Evolutionary conservation across 2,113 vertebrate genomes (phyloP).

Genomic region (Chloroceryle aenea): DNA sequence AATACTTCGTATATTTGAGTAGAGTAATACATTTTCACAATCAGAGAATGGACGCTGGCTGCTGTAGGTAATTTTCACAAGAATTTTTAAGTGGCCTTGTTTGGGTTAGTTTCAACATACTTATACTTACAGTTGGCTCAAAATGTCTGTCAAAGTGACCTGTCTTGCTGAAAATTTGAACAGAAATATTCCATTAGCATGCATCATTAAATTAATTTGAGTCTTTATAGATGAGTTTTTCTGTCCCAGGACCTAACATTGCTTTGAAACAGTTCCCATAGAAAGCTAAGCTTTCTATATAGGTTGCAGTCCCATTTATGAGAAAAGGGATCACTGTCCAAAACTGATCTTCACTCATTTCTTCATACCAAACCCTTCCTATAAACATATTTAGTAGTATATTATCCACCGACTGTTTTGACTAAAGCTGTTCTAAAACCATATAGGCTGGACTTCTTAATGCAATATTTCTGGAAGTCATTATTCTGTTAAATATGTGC

Average conservation of each 20-base stretch:
- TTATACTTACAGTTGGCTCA: not conserved
- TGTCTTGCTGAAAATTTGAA: not conserved
- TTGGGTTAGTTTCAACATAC: not conserved
- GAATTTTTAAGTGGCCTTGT: not conserved
- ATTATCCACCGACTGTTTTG: not conserved
- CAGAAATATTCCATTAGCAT: not conserved
- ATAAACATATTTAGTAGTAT: not conserved
- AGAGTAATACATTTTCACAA: not conserved
- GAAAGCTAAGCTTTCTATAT: not conserved
- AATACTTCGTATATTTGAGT: not conserved
- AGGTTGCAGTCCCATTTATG: not conserved
- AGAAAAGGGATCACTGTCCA: not conserved
- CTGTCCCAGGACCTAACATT: not conserved
- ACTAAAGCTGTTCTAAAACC: not conserved
- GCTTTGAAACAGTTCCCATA: not conserved
- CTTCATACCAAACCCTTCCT: not conserved
- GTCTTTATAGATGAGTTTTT: not conserved
- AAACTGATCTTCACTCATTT: not conserved
- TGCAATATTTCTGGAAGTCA: not conserved
- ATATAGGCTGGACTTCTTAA: not conserved
- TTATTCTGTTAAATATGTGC: not conserved
- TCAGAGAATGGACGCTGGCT: not conserved
- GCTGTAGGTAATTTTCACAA: not conserved
- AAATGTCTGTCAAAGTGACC: not conserved
- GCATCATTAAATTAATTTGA: not conserved